Base-by-base conservation (phyloP, 2,113 vertebrate species). In the Camarhynchus parvulus region DNA sequence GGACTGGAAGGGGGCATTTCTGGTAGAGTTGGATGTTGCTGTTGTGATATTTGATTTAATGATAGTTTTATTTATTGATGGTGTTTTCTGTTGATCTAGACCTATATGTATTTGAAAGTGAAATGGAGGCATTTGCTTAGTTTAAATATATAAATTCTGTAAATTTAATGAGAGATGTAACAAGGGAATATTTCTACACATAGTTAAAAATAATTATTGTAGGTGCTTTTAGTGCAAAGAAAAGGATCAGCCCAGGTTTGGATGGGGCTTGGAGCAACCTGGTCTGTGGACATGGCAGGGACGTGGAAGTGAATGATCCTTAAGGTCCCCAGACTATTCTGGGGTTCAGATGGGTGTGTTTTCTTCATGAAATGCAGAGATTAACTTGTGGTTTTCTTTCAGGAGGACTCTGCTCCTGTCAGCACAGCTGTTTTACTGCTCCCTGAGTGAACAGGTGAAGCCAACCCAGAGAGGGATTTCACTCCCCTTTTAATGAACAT, bases 171-270 rank as follows among this genome's bases (percentile, higher is more conserved):
- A 39, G 55, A 47, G 19, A 30, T 53, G 61, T 87, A 70, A 55
- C 5, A n/a, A 28, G n/a, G 16, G 17, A 33, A 8, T 67, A 5
- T 31, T 85, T 70, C 21, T 47, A 19, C 50, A 37, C 7, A 2
- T 37, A 13, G 23, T 66, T 64, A 17, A 12, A 66, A 20, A 15
- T 33, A 46, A 42, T 73, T 13, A 11, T 11, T 73, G 41, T 0
- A 3, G 0, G 0, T 55, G n/a, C 12, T 53, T 41, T n/a, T 22
- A 42, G 55, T 50, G 62, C 23, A 15, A 44, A 39, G 35, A 35
- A 62, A 23, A 30, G 27, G 14, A 39, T 69, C 17, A 53, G 39
- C 10, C 41, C n/a, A 47, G 53, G 16, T 46, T 27, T 66, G 42
- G 50, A 50, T 35, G 18, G 35, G 17, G 10, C 11, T 88, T 35